phyloP scores from a whole-genome alignment of 2,888 invertebrate species.

The Leistus spinibarbis region DNA sequence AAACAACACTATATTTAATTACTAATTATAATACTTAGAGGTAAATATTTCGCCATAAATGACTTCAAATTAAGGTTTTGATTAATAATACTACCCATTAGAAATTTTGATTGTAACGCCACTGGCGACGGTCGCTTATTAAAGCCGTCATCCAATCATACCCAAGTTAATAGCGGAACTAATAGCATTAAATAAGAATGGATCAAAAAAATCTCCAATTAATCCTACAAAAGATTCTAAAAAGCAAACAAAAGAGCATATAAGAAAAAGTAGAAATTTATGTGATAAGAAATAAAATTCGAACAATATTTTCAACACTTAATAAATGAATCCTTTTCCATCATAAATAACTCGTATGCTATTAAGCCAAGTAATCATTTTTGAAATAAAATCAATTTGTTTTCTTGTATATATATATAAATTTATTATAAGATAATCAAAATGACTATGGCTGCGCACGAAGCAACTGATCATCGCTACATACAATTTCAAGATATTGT shows the following conservation, averaged over 20 bases:
- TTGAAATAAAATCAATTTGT: background rate
- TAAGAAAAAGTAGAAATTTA: background rate
- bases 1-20: too few relatives aligned
- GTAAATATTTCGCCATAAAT: background rate
- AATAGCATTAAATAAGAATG: background rate
- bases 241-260: too few relatives aligned
- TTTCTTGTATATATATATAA: background rate
- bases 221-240: too few relatives aligned
- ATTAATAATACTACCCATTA: background rate
- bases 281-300: background rate
- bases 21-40: too few relatives aligned
- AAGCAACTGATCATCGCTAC: background rate
- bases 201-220: background rate
- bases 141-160: background rate
- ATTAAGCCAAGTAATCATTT: background rate
- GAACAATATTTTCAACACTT: background rate
- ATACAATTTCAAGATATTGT: background rate
- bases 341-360: background rate
- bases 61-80: background rate
- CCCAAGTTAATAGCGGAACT: conserved; percentile 1
- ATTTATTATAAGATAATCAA: background rate
- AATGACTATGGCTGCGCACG: background rate
- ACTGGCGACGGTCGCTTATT: background rate
- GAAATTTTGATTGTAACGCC: background rate
- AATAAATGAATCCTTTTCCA: background rate